These are phyloP conservation scores for Morelia viridis DNA, from an alignment of 2,797 vertebrate species.

Conservation along the genomic window DNA sequence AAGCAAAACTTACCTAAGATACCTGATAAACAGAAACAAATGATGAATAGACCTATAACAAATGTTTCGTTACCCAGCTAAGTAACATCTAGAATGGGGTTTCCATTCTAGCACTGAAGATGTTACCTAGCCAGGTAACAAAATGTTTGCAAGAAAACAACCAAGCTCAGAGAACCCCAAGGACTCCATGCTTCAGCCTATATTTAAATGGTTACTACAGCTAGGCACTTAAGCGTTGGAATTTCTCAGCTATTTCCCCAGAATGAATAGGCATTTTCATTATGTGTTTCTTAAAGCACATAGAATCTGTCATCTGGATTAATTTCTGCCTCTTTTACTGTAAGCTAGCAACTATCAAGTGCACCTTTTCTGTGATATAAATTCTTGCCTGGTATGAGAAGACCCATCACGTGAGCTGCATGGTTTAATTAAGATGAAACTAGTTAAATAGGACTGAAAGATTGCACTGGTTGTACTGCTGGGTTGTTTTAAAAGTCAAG, in stretches of 20 bases:
- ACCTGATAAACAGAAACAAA: too few species aligned
- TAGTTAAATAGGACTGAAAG: background rate
- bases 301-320: rapidly evolving
- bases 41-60: too few species aligned
- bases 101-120: too few species aligned
- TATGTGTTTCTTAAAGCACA: background rate
- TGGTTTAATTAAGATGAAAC: background rate
- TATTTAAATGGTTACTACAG: conserved; percentile 31
- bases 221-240: conserved; percentile 43
- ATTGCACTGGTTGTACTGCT: rapidly evolving
- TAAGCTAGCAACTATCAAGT: background rate
- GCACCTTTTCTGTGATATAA: background rate
- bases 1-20: too few species aligned
- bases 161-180: too few species aligned
- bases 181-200: conserved; percentile 11
- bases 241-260: conserved; percentile 14
- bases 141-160: too few species aligned
- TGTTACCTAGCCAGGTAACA: too few species aligned
- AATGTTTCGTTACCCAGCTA: too few species aligned
- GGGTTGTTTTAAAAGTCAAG: background rate
- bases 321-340: rapidly evolving
- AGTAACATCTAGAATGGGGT: too few species aligned
- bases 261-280: conserved; percentile 4
- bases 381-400: background rate
- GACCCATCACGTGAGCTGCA: background rate